Evolutionary conservation across 1,140 invertebrate genomes (phyloP), one percentile per base, ranked within the genome.

Genomic region (Rhizoglyphus robini): DNA sequence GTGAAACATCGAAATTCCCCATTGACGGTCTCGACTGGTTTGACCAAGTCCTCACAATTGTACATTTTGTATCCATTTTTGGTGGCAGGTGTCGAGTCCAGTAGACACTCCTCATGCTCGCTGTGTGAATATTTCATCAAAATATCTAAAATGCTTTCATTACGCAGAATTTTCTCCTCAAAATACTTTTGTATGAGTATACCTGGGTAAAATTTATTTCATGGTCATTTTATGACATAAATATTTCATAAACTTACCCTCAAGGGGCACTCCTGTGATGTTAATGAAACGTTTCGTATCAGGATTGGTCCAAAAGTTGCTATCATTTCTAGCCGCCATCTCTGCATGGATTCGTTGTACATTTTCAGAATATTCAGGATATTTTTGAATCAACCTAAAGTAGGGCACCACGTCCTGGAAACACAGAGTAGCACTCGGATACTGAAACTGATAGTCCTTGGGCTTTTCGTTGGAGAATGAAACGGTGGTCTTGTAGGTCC

Each of bases 1-100:
- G 46, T 49, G 27, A 64, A 64, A 36, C 63, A 64, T 15, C 63
- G 38, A 36, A 51, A 64, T 15, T 64, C 63, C 5, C 63, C 63
- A 36, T 64, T 64, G 2, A 64, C 31, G 23, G 63, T 49, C 27
- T 64, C 27, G 1, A 63, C n/a, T 3, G 38, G 15, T 2, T 4
- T 1, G 13, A 27, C 13, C 1, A 64, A 41, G n/a, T 48, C 20
- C n/a, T 48, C 41, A 38, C 63, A 64, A 20, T 51, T 29, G 27
- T n/a, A 15, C 13, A 64, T 30, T 20, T 48, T 49, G 27, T 49
- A 64, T 3, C 63, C 63, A 36, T 64, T 27, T 27, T 64, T 51
- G 5, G 46, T 25, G 11, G 41, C 47, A 18, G 63, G 63, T 20
- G 20, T 64, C 11, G 51, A 31, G 25, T 64, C 63, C 4, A 64